A percentile compares a stretch with the other conserved stretches of the same genome.
phyloP scores from a whole-genome alignment of 30 jellyfish, hydroid and myxozoan species.

The Hydractinia echinata region DNA sequence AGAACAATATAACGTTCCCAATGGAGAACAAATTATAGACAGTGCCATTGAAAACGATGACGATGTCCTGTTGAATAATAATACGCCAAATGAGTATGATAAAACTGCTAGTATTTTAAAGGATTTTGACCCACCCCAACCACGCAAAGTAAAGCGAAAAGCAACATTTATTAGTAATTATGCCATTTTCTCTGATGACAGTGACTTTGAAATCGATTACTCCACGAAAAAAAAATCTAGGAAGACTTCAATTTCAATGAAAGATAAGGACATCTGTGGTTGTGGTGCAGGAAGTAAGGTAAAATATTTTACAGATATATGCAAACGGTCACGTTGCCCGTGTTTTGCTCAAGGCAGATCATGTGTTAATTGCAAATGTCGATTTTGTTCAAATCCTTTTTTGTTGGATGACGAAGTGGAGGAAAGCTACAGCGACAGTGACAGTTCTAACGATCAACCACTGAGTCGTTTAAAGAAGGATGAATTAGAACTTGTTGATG shows the following conservation, averaged over 20 bases:
- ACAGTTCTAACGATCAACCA: background rate
- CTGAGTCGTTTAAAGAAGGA: background rate
- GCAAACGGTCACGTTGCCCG: constrained; percentile 70
- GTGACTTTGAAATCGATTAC: constrained; percentile 29
- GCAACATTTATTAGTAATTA: constrained; percentile 32
- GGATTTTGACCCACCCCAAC: background rate
- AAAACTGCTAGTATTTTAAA: background rate
- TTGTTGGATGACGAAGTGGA: constrained; percentile 29
- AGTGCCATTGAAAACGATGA: background rate
- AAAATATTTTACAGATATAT: constrained; percentile 55
- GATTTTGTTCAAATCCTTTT: constrained; percentile 69
- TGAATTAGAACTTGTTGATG: constrained; percentile 19
- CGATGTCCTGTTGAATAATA: background rate
- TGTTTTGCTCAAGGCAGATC: constrained; percentile 80
- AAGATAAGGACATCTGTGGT: constrained; percentile 42
- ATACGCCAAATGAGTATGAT: background rate
- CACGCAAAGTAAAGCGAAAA: constrained; percentile 24
- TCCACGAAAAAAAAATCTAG: constrained; percentile 2
- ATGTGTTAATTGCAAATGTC: constrained; percentile 69
- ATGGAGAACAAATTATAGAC: background rate
- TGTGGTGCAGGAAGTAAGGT: constrained; percentile 59
- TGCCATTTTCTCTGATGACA: constrained; percentile 39
- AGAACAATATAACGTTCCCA: constrained; percentile 14
- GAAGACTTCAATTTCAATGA: background rate
- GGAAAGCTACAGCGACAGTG: constrained; percentile 17